Evolutionary conservation across 2,888 invertebrate species (phyloP), one percentile per base, ranked within the genome.

Genomic region (Drosophila ustulata): DNA sequence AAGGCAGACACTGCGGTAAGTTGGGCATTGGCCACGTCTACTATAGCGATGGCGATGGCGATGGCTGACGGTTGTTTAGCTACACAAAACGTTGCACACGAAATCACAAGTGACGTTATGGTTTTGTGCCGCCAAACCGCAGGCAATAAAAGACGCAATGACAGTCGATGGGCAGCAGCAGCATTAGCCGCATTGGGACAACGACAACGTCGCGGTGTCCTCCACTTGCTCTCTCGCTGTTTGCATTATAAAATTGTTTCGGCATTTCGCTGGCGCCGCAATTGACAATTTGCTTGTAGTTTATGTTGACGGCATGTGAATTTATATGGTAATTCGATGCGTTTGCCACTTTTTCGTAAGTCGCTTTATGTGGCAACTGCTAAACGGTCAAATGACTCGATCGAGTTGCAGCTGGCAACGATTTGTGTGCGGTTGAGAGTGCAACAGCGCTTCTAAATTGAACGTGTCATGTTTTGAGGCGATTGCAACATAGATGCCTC

Each of bases 31-130:
- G 49, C 53, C 28, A 46, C 37, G 39, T 13, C 46, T 56, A 43
- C 32, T 5, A 18, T 18, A 8, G 18, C 23, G 41, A 18, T 18
- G 18, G 18, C 23, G 45, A 45, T 9, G 45, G 3, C 25, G 45
- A 34, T 47, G 47, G 18, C 46, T 47, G 51, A 46, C 69, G 71
- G 66, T 80, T 83, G 79, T 83, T 81, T 78, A 72, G 82, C 71
- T 71, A 57, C 62, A 71, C 84, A 82, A 56, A 64, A 49, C 50
- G 69, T 37, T 43, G 46, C 50, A 43, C 83, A 75, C 79, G 56
- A 89, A 82, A 88, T 88, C 88, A 85, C 76, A 85, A 89, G 89
- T 88, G 88, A 85, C 85, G 89, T 81, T 84, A 80, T 67, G 80
- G 80, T 80, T 84, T 83, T 86, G 88, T 81, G 74, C 80, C 87